Conservation (phyloP, 2,888 invertebrate genomes). For the Tigriopus californicus region DNA sequence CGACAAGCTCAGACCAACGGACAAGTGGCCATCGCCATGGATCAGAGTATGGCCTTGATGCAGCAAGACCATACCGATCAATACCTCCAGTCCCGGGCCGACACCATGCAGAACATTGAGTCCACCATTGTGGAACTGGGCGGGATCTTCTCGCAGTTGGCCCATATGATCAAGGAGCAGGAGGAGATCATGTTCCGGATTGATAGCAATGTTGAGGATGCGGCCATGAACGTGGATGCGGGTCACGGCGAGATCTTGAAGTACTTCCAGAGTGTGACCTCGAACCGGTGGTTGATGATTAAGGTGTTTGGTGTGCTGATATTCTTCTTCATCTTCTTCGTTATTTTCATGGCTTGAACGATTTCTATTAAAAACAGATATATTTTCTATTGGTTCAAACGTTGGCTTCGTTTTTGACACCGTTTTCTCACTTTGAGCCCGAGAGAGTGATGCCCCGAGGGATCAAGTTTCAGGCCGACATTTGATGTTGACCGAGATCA, state of each 20-base stretch:
- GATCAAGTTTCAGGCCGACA: too few relatives aligned
- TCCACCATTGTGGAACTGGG: constrained; percentile 96
- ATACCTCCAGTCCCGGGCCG: constrained; percentile 78
- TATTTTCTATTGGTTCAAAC: too few relatives aligned
- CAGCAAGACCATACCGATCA: constrained; percentile 38
- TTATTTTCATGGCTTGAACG: constrained; percentile 74
- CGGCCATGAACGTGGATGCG: constrained; percentile 88
- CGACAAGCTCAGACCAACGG: not conserved
- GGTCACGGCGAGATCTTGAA: constrained; percentile 92
- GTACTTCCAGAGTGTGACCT: constrained; percentile 84
- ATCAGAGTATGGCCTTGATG: constrained; percentile 19
- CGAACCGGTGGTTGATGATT: constrained; percentile 96
- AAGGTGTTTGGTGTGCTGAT: constrained; percentile 96
- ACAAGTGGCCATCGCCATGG: constrained; percentile 6
- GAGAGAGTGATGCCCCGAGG: too few relatives aligned
- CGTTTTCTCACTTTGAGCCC: too few relatives aligned
- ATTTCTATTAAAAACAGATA: too few relatives aligned
- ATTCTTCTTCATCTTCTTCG: constrained; percentile 97
- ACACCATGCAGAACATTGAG: constrained; percentile 98
- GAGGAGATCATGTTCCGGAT: constrained; percentile 96
- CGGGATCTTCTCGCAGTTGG: constrained; percentile 50
- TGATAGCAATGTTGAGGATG: constrained; percentile 87
- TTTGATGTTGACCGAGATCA: too few relatives aligned
- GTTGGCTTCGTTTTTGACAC: too few relatives aligned
- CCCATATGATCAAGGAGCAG: constrained; percentile 89